Conservation (phyloP, 2,888 invertebrate species). For the Masnerella sp. region DNA sequence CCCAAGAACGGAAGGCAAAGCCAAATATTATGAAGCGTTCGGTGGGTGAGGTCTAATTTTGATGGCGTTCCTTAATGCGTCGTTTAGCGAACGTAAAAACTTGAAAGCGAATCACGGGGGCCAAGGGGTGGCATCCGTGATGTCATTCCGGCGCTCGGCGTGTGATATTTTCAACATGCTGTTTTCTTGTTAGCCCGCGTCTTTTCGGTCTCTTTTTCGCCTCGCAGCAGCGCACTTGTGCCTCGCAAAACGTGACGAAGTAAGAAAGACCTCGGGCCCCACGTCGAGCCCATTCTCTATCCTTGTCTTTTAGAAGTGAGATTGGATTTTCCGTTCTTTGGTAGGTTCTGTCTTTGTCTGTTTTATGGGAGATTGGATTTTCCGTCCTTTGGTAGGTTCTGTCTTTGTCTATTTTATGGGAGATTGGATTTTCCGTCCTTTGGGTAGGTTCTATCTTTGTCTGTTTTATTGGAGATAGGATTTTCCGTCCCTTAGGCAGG, state of each 20-base stretch:
- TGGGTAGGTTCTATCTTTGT: too few species aligned
- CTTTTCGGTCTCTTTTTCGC: slow-evolving; percentile 49
- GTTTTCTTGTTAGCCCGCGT: slow-evolving; percentile 61
- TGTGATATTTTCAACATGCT: slow-evolving; percentile 68
- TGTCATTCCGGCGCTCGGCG: slow-evolving; percentile 66
- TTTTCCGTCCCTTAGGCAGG: slow-evolving; percentile 1
- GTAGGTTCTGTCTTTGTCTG: too few species aligned
- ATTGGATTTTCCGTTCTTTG: slow-evolving; percentile 4
- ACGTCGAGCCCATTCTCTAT: too few species aligned
- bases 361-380: too few species aligned
- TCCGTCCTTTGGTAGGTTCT: background rate
- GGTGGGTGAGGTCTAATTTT: slow-evolving; percentile 50
- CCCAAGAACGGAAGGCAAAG: background rate
- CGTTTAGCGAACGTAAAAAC: slow-evolving; percentile 54
- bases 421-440: too few species aligned
- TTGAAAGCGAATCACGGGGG: slow-evolving; percentile 55
- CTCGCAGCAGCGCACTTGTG: slow-evolving; percentile 39
- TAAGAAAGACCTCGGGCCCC: slow-evolving; percentile 54
- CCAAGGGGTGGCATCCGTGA: slow-evolving; percentile 56
- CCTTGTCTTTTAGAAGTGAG: too few species aligned
- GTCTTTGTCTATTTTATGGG: slow-evolving; percentile 6
- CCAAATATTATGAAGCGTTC: slow-evolving; percentile 20
- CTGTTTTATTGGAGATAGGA: too few species aligned
- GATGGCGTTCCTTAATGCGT: slow-evolving; percentile 52
- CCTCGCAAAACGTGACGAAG: slow-evolving; percentile 56